Percentiles rank a stretch among this genome's conserved stretches.
Evolutionary conservation across 2,113 vertebrate genomes (phyloP).

Genomic region (Oenanthe oenanthe): DNA sequence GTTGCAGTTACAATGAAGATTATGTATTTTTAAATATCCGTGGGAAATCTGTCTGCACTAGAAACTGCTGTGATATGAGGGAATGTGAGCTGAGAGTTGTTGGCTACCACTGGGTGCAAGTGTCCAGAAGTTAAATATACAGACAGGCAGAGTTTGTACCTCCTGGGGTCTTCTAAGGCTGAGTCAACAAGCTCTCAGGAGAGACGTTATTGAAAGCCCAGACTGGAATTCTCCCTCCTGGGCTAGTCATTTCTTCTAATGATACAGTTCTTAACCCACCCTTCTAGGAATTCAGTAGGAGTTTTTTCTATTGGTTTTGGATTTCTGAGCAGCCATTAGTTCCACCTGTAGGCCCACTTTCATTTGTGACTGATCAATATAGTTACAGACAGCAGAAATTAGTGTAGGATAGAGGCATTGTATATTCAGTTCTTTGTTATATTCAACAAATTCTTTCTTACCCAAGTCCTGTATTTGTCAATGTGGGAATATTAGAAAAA

Average conservation of each 20-base stretch:
- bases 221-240: neutral
- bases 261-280: neutral
- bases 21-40: neutral
- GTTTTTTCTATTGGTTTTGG: neutral
- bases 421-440: neutral
- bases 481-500: slow-evolving; percentile 47
- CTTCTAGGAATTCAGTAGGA: neutral
- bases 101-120: neutral
- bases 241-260: neutral
- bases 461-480: slow-evolving; percentile 61
- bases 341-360: neutral
- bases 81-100: neutral
- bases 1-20: neutral
- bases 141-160: neutral
- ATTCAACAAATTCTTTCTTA: slow-evolving; percentile 56
- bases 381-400: neutral
- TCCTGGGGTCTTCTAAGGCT: neutral
- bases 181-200: neutral
- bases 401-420: neutral
- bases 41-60: neutral
- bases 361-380: neutral
- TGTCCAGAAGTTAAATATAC: neutral
- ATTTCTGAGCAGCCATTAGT: neutral
- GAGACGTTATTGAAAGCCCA: neutral
- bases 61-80: neutral